Conservation (phyloP, 2,113 vertebrate genomes). For the Mastomys natalensis region DNA sequence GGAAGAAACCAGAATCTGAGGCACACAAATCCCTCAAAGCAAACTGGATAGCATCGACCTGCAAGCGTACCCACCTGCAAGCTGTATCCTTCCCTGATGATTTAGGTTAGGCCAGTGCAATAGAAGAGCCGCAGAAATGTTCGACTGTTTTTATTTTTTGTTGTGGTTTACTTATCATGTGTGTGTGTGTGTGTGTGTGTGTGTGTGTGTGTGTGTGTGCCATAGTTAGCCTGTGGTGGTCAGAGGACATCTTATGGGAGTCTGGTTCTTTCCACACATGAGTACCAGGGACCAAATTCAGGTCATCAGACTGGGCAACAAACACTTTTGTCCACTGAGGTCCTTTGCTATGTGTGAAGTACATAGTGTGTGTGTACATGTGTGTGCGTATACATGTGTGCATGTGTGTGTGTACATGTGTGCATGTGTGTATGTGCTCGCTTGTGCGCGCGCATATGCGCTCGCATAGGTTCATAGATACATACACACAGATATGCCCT, state of each 20-base stretch:
- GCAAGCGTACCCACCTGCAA: too few relatives aligned
- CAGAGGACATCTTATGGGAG: not conserved
- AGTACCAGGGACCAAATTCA: not conserved
- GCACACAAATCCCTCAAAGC: not conserved
- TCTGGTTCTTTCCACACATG: too few relatives aligned
- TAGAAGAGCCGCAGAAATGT: not conserved
- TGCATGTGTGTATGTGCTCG: not conserved
- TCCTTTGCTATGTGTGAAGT: too few relatives aligned
- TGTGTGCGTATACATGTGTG: not conserved
- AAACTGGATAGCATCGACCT: not conserved
- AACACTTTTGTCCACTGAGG: not conserved
- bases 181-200: not conserved
- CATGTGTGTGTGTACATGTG: not conserved
- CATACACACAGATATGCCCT: not conserved
- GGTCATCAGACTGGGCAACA: not conserved
- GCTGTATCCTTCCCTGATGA: too few relatives aligned
- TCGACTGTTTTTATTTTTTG: not conserved
- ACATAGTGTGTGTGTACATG: not conserved
- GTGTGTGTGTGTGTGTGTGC: too few relatives aligned
- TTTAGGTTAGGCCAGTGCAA: too few relatives aligned
- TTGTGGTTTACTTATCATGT: not conserved
- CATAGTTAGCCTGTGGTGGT: not conserved
- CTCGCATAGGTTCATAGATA: not conserved
- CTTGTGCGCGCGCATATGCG: fast-evolving
- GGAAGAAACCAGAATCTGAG: not conserved